phyloP scores from a whole-genome alignment of 2,797 vertebrate genomes.

The Eutrigla gurnardus region DNA sequence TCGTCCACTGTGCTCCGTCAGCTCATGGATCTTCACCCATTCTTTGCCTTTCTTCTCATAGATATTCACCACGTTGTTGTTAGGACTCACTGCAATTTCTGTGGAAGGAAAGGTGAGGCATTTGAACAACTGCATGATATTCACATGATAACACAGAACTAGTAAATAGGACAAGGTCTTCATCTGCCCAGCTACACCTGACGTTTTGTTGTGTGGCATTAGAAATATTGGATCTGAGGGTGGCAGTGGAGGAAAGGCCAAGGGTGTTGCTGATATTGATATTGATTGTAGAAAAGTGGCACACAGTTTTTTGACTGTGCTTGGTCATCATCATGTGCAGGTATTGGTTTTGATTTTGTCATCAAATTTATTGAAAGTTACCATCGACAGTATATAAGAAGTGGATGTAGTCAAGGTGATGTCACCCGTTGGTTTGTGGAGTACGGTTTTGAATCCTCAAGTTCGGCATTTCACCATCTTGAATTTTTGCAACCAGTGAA shows the following conservation, averaged over 20 bases:
- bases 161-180: not conserved
- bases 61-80: slow-evolving; percentile 79
- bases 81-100: slow-evolving; percentile 84
- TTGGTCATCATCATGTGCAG: too few species aligned
- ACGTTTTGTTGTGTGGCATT: not conserved
- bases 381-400: too few species aligned
- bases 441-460: too few species aligned
- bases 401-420: too few species aligned
- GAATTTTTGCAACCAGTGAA: too few species aligned
- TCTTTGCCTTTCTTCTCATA: slow-evolving; percentile 83
- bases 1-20: slow-evolving; percentile 78
- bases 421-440: too few species aligned
- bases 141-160: not conserved
- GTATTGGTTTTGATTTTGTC: too few species aligned
- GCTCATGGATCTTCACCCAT: slow-evolving; percentile 81
- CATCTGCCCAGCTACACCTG: not conserved
- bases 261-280: too few species aligned
- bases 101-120: slow-evolving; percentile 8
- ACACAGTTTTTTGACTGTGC: too few species aligned
- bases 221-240: not conserved
- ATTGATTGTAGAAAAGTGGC: too few species aligned
- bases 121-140: not conserved
- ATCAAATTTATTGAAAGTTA: too few species aligned
- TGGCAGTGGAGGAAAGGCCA: not conserved
- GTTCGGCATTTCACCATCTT: too few species aligned